phyloP scores from a whole-genome alignment of 2,113 vertebrate species.

The Neomonachus schauinslandi region DNA sequence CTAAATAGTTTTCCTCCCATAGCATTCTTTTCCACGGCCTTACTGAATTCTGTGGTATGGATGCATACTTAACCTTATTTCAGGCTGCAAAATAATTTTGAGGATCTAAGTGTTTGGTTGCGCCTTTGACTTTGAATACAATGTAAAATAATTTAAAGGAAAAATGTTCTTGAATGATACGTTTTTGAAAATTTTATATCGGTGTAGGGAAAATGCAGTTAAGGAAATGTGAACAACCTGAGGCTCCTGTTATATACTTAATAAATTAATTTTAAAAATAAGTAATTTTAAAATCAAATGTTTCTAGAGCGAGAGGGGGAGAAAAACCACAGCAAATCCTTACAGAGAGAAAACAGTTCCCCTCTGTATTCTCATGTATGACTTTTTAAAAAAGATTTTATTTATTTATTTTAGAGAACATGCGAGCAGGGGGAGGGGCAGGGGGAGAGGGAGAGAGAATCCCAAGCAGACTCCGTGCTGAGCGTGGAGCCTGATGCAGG shows the following conservation, averaged over 20 bases:
- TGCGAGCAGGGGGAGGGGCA: not conserved
- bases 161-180: not conserved
- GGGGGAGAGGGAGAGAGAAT: not conserved
- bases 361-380: not conserved
- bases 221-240: not conserved
- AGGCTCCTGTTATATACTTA: not conserved
- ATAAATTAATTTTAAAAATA: slow-evolving; percentile 25
- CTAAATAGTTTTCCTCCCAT: not conserved
- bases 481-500: not conserved
- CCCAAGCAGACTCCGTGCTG: not conserved
- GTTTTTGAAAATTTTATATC: not conserved
- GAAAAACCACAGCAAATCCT: not conserved
- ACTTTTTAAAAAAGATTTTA: not conserved
- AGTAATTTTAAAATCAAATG: not conserved
- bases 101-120: not conserved
- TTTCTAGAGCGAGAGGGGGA: not conserved
- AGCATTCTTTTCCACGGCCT: not conserved
- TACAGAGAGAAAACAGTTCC: not conserved
- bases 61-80: not conserved
- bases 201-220: not conserved
- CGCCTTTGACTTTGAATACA: not conserved
- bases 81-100: slow-evolving; percentile 2
- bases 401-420: not conserved
- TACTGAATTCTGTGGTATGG: not conserved
- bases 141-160: not conserved